Evolutionary conservation across 1,140 invertebrate genomes (phyloP).

Genomic region (Chrysoperla carnea): DNA sequence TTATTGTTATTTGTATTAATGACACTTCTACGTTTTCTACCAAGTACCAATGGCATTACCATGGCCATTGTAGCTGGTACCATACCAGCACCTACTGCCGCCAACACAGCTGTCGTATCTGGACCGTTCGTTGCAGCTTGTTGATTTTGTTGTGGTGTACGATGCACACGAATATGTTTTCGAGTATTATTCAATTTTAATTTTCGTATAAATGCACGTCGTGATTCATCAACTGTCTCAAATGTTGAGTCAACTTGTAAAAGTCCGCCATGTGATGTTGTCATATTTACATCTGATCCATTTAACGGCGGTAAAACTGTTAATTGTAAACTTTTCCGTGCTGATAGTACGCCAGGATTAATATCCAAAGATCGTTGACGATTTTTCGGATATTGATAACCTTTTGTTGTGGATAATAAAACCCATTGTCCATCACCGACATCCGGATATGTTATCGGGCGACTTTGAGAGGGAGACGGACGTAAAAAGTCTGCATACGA

Average conservation of each 20-base stretch:
- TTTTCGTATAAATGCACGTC: slow-evolving; percentile 5
- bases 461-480: slow-evolving; percentile 8
- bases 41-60: slow-evolving; percentile 56
- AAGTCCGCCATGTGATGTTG: slow-evolving; percentile 54
- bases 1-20: too few species aligned
- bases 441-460: slow-evolving; percentile 32
- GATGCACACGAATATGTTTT: neutral
- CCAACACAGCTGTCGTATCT: slow-evolving; percentile 40
- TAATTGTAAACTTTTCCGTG: slow-evolving; percentile 38
- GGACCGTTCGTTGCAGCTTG: slow-evolving; percentile 18
- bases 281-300: slow-evolving; percentile 40
- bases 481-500: slow-evolving; percentile 20
- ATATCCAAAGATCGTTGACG: slow-evolving; percentile 24
- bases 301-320: slow-evolving; percentile 50
- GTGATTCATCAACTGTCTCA: slow-evolving; percentile 41
- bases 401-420: slow-evolving; percentile 54
- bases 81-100: slow-evolving; percentile 57
- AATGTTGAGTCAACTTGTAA: slow-evolving; percentile 54
- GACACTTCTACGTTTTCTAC: slow-evolving; percentile 25
- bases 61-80: slow-evolving; percentile 61
- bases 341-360: slow-evolving; percentile 18
- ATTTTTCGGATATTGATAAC: slow-evolving; percentile 34
- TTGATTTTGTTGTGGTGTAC: slow-evolving; percentile 12
- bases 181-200: neutral
- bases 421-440: slow-evolving; percentile 58